Base-by-base conservation (phyloP, 1,140 invertebrate genomes). In the Bacillus rossius region DNA sequence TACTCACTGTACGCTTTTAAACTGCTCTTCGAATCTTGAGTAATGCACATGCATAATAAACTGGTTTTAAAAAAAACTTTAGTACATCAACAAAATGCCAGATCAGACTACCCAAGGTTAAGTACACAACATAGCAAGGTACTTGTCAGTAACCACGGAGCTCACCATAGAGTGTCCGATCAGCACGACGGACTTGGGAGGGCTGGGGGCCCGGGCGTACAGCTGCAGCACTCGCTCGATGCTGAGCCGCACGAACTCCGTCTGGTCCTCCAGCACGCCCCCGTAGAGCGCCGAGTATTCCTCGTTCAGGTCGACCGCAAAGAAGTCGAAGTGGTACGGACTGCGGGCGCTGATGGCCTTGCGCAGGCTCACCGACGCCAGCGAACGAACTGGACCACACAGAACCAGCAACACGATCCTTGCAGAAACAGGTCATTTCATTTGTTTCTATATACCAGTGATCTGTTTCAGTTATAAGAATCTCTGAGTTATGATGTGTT, bases 161-260 rank as follows among this genome's bases (percentile, higher is more conserved):
- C 78, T 79, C 78, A 91, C 91, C 89, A 96, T 94, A 2, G 93
- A 96, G 79, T 96, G 93, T 19, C 91, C 92, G 72, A 96, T 87
- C 0, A 96, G 66, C 40, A 94, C 78, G 47, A 95, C 80, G 41
- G 83, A 81, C 17, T 74, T 76, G 34, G 84, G 84, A 61, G 51
- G 59, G 61, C 72, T 78, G 60, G 55, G 63, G 25, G 72, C 68
- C 37, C 65, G 64, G 41, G 80, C 77, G 67, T 96, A 96, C 26
- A 96, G 73, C 38, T 76, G 76, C 16, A 92, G 71, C 67, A 96
- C 88, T 65, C 79, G 81, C 43, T 84, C 73, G 40, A 95, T 81
- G 60, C 87, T 89, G 22, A 80, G 70, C 40, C 84, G 79, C 1
- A 91, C 82, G 79, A 89, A 96, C 34, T 81, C 70, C 29, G 86